A percentile compares a stretch with the other conserved stretches of the same genome.
These are phyloP conservation scores for Drosophila pegasa DNA, from an alignment of 2,888 invertebrate genomes.

Conservation along the genomic window DNA sequence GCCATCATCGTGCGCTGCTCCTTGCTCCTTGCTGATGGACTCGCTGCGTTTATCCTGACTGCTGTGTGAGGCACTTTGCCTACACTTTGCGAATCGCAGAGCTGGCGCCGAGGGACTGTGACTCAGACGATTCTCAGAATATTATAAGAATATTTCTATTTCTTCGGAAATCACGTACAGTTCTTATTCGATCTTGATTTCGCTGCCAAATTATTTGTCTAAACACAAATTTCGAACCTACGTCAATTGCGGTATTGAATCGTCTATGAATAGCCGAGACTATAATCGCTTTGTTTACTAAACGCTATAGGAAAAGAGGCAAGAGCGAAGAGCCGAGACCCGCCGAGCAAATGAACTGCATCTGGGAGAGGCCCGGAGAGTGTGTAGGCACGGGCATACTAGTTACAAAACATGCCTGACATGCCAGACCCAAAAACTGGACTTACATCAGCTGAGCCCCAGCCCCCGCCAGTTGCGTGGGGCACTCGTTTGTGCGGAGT, in stretches of 20 bases:
- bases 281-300: constrained; percentile 14
- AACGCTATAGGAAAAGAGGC: constrained; percentile 4
- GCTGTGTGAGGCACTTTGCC: neutral
- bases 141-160: neutral
- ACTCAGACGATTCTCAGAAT: constrained; percentile 13
- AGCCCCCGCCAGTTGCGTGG: neutral
- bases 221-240: constrained; percentile 32
- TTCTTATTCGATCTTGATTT: constrained; percentile 18
- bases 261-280: constrained; percentile 32
- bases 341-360: constrained; percentile 21
- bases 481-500: constrained; percentile 15
- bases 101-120: constrained; percentile 7
- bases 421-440: constrained; percentile 43
- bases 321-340: neutral
- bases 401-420: constrained; percentile 14
- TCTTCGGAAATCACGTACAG: constrained; percentile 13
- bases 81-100: neutral
- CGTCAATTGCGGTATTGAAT: constrained; percentile 48
- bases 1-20: constrained; percentile 5
- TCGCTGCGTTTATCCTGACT: neutral
- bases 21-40: constrained; percentile 6
- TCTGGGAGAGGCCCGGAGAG: constrained; percentile 40
- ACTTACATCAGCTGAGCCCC: constrained; percentile 29
- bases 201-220: constrained; percentile 25
- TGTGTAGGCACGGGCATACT: constrained; percentile 1